Conservation (phyloP, 1,140 invertebrate genomes). For the Zaprionus capensis region DNA sequence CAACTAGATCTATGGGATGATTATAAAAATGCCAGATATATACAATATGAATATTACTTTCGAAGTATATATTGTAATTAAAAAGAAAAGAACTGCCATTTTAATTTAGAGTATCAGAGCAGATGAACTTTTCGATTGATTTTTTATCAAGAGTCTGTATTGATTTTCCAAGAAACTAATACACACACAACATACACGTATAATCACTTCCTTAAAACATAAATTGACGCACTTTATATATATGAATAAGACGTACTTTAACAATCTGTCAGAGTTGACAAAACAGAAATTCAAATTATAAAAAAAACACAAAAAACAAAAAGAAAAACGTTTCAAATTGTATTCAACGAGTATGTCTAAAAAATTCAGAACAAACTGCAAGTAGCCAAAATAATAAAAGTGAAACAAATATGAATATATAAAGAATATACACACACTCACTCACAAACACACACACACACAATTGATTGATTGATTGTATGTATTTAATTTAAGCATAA, state of each 20-base stretch:
- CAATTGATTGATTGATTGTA: conserved; percentile 50
- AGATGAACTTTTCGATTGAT: conserved; percentile 59
- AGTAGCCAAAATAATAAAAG: conserved; percentile 50
- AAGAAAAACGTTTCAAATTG: conserved; percentile 65
- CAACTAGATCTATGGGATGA: conserved; percentile 21
- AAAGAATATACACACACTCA: conserved; percentile 24
- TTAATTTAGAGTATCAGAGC: conserved; percentile 67
- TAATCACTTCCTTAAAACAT: conserved; percentile 29
- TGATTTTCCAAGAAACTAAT: conserved; percentile 62
- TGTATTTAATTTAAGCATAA: conserved; percentile 50
- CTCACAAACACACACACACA: conserved; percentile 44
- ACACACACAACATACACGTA: conserved; percentile 24
- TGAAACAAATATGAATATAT: conserved; percentile 13
- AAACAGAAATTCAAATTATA: conserved; percentile 49
- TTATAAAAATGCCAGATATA: conserved; percentile 36
- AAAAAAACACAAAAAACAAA: conserved; percentile 33
- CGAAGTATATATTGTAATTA: conserved; percentile 17
- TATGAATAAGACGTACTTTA: conserved; percentile 46
- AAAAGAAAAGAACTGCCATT: conserved; percentile 70
- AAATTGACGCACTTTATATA: conserved; percentile 38
- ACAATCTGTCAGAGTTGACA: conserved; percentile 75
- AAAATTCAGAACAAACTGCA: conserved; percentile 60
- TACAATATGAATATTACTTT: conserved; percentile 15
- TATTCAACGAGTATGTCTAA: conserved; percentile 46
- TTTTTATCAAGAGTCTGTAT: conserved; percentile 61